Percentiles rank a stretch among this genome's conserved stretches.
Evolutionary conservation across 2,888 invertebrate genomes (phyloP).

Genomic region (Pedicia rivosa): DNA sequence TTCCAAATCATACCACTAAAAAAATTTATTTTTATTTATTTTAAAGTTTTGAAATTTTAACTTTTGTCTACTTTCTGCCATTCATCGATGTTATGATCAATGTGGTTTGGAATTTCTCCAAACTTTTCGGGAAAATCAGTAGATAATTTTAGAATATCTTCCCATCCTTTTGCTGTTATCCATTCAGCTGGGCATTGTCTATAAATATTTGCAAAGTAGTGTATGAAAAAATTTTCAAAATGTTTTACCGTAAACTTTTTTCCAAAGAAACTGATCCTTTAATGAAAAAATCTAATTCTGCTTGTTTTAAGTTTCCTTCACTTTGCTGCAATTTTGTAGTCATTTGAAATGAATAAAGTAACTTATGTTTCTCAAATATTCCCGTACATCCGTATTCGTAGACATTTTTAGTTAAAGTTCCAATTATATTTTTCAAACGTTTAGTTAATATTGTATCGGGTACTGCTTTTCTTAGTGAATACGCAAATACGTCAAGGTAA

Average conservation of each 20-base stretch:
- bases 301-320: slow-evolving; percentile 41
- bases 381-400: slow-evolving; percentile 88
- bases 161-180: slow-evolving; percentile 64
- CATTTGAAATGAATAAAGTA: slow-evolving; percentile 84
- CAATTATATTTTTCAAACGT: slow-evolving; percentile 66
- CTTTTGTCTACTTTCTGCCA: too few species aligned
- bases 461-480: slow-evolving; percentile 64
- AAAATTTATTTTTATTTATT: too few species aligned
- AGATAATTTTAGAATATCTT: slow-evolving; percentile 60
- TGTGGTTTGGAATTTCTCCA: slow-evolving; percentile 42
- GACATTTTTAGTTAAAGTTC: slow-evolving; percentile 70
- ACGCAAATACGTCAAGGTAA: slow-evolving; percentile 71
- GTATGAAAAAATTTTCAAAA: neutral
- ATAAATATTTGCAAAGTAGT: neutral
- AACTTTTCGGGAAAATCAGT: slow-evolving; percentile 52
- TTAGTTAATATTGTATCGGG: slow-evolving; percentile 62
- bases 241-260: slow-evolving; percentile 36
- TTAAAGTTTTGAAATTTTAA: too few species aligned
- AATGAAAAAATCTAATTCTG: slow-evolving; percentile 77
- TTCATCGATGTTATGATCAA: slow-evolving; percentile 33
- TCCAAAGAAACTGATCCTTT: slow-evolving; percentile 70
- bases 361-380: slow-evolving; percentile 81
- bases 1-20: slow-evolving; percentile 82
- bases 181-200: slow-evolving; percentile 50
- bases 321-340: slow-evolving; percentile 66